Base-by-base conservation (phyloP, 2,113 vertebrate species). In the Scolopax mira region DNA sequence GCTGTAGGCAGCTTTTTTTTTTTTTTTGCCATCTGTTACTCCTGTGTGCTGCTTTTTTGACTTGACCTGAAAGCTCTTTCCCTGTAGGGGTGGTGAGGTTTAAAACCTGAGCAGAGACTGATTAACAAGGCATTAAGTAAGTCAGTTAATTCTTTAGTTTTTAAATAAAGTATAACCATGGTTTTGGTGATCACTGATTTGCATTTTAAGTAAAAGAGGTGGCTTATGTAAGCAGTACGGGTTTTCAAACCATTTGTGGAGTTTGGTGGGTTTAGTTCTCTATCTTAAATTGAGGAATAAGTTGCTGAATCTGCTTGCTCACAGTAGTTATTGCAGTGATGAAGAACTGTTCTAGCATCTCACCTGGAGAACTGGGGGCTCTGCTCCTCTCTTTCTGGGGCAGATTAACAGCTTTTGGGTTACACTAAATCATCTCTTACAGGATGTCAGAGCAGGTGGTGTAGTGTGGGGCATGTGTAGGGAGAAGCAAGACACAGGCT, bases 111-210 rank as follows among this genome's bases (percentile, higher is more conserved):
- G 48, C 49, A 33, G 30, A 85, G 70, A 49, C 66, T 91, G 93
- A 93, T 93, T 88, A 96, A 60, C 1, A 1, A 72, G 64, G 79
- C 71, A 80, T 93, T 91, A 95, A 88, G 64, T 91, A 95, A 88
- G 64, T 86, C 48, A 67, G 51, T 79, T 89, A 95, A 93, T 83
- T 82, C 41, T 85, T 89, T 90, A 12, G 41, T 91, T 93, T 95
- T 96, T 10, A 88, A 87, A 49, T 82, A 33, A 90, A 91, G 46
- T 35, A 66, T 83, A 91, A 74, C 12, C 0, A 0, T 30, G 10
- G 12, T 25, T 82, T 85, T 94, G 51, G 23, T 95, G 44, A 35
- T 39, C 11, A 16, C 46, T 58, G 46, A 35, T 89, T 80, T 88
- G 31, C 24, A 4, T 48, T 89, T 17, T 51, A 85, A 92, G 61